A percentile compares a stretch with the other conserved stretches of the same genome.
Conservation (phyloP, 2,888 invertebrate genomes). For the Cyclophora punctaria region DNA sequence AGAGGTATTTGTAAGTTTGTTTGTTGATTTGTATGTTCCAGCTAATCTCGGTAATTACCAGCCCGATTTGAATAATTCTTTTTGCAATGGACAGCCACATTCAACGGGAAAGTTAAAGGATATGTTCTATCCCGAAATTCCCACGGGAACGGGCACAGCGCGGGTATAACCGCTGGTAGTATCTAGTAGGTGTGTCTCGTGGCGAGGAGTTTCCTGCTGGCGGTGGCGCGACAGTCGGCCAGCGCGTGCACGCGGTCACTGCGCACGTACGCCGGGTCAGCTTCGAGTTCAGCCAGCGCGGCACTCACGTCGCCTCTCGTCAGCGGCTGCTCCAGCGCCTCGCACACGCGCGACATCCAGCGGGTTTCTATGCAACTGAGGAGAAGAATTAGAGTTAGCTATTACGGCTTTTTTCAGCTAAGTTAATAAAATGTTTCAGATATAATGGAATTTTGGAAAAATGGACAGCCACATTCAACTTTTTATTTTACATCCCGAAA, state of each 20-base stretch:
- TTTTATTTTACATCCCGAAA: too few relatives aligned
- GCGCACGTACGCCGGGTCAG: constrained; percentile 49
- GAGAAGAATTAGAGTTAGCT: not conserved
- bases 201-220: constrained; percentile 32
- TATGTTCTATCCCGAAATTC: too few relatives aligned
- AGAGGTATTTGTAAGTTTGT: too few relatives aligned
- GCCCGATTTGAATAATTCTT: too few relatives aligned
- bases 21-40: too few relatives aligned
- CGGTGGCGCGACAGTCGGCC: constrained; percentile 48
- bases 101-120: too few relatives aligned
- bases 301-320: constrained; percentile 17
- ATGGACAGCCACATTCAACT: not conserved
- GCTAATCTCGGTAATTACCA: too few relatives aligned
- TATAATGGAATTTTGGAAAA: constrained; percentile 1
- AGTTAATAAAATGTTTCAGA: too few relatives aligned
- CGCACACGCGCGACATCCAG: constrained; percentile 53
- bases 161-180: too few relatives aligned
- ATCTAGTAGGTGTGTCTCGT: constrained; percentile 2
- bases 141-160: too few relatives aligned
- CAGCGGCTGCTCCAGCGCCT: constrained; percentile 39
- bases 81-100: too few relatives aligned
- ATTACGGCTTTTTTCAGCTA: too few relatives aligned
- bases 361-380: constrained; percentile 57
- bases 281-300: constrained; percentile 33
- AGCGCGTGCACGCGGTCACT: constrained; percentile 55